phyloP scores from a whole-genome alignment of 2,797 vertebrate genomes.

The Eremophila alpestris region DNA sequence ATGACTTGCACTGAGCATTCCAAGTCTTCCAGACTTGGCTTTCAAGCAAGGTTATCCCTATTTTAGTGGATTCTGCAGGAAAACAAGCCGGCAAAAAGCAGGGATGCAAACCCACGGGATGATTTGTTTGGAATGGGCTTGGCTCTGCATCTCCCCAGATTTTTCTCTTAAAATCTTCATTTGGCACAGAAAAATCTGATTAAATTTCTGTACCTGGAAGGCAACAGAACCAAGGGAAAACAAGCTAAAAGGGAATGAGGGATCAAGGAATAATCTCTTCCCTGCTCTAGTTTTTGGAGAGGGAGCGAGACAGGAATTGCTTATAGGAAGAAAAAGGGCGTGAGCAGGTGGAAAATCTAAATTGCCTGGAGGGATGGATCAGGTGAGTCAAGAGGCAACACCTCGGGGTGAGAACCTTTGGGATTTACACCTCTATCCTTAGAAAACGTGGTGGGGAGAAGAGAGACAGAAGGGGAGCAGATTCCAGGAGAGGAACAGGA shows the following conservation, averaged over 20 bases:
- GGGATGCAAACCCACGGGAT: neutral
- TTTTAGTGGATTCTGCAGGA: neutral
- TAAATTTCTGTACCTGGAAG: neutral
- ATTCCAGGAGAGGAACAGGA: neutral
- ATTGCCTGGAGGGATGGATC: neutral
- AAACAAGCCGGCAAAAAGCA: neutral
- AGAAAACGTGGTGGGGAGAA: neutral
- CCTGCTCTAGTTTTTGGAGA: neutral
- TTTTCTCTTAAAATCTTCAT: neutral
- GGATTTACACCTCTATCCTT: neutral
- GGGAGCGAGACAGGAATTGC: neutral
- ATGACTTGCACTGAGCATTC: constrained; percentile 11
- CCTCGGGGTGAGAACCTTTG: neutral
- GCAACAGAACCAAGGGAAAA: neutral
- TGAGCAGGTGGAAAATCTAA: neutral
- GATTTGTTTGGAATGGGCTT: neutral
- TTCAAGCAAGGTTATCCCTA: neutral
- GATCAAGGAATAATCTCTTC: neutral
- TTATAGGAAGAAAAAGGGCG: neutral
- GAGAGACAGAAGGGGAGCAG: constrained; percentile 16
- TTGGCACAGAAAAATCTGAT: neutral
- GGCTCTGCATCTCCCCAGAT: neutral
- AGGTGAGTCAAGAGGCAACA: neutral
- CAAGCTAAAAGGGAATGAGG: neutral
- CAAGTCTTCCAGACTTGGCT: neutral